phyloP scores from a whole-genome alignment of 2,888 invertebrate genomes.

The Drosophila kanekoi region DNA sequence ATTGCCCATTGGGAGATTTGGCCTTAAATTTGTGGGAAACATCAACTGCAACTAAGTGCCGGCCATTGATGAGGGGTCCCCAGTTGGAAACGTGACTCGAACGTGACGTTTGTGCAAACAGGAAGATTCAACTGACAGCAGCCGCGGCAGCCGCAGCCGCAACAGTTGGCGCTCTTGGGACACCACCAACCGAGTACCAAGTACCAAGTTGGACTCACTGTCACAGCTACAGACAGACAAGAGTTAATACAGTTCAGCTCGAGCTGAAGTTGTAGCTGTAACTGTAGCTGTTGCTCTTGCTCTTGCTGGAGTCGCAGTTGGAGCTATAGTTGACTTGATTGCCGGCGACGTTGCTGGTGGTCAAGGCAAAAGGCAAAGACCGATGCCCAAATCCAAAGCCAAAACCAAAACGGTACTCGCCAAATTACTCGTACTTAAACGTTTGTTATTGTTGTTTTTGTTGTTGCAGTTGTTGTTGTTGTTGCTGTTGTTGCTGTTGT shows the following conservation, averaged over 20 bases:
- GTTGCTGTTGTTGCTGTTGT: constrained; percentile 13
- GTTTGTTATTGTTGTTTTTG: constrained; percentile 36
- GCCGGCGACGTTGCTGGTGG: constrained; percentile 73
- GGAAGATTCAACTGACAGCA: constrained; percentile 79
- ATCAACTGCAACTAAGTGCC: constrained; percentile 73
- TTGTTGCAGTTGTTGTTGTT: too few species aligned
- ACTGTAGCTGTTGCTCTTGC: constrained; percentile 3
- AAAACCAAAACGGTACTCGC: constrained; percentile 70
- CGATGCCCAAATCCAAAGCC: constrained; percentile 40
- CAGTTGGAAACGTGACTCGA: constrained; percentile 79
- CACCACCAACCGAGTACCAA: constrained; percentile 19
- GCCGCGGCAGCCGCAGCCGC: constrained; percentile 48
- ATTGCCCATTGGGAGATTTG: constrained; percentile 42
- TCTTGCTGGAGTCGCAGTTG: background rate
- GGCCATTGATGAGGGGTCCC: constrained; percentile 62
- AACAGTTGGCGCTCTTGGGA: constrained; percentile 74
- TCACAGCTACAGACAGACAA: constrained; percentile 62
- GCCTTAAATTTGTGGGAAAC: constrained; percentile 79
- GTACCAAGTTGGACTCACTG: constrained; percentile 36
- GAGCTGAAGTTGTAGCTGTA: constrained; percentile 43
- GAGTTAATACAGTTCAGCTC: constrained; percentile 77
- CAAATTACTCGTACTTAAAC: constrained; percentile 73
- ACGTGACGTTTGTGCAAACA: constrained; percentile 81
- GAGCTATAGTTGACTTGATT: constrained; percentile 68
- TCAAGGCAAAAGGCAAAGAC: constrained; percentile 54